Base-by-base conservation (phyloP, 2,797 vertebrate species). In the Hephaestus fuliginosus region DNA sequence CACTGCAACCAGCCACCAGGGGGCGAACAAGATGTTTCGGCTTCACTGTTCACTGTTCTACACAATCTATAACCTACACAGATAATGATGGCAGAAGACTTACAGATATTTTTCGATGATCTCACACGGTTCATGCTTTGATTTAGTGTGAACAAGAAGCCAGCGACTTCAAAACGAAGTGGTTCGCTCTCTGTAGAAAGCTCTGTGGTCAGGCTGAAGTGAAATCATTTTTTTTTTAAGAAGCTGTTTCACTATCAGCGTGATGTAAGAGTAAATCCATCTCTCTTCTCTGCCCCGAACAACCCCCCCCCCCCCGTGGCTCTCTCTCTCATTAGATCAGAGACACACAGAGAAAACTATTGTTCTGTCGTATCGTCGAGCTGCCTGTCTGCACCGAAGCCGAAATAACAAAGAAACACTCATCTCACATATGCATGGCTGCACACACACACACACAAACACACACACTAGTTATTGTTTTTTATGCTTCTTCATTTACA, bases 311-410 rank as follows among this genome's bases (percentile, higher is more conserved):
- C 9, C 49, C 78, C 41, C 76, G n/a, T 17, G 57, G 68, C 65
- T 57, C 48, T 25, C 30, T 62, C 78, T 52, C 75, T 86, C 81
- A 86, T 88, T 74, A 81, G 88, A 91, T 88, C 84, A 90, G 86
- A 91, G 84, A 78, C 63, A 53, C 63, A 82, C 82, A 88, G 66
- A 87, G 69, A 77, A 65, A 78, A 65, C 80, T 60, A 88, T 91
- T 91, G 88, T 92, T 88, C 76, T 0, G 18, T 58, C 77, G 81
- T 77, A 17, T n/a, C 55, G 55, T 17, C 48, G n/a, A 76, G 81
- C 63, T 22, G 22, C 17, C 76, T 30, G 78, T 33, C 70, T 65
- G 70, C 80, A 49, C 72, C n/a, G 64, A 64, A 55, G 30, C 62
- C 60, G 61, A 39, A 71, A 66, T 52, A 80, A 85, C 83, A 76